phyloP scores from a whole-genome alignment of 37 sponge, comb jelly and placozoan genomes.

The Mnemiopsis leidyi region DNA sequence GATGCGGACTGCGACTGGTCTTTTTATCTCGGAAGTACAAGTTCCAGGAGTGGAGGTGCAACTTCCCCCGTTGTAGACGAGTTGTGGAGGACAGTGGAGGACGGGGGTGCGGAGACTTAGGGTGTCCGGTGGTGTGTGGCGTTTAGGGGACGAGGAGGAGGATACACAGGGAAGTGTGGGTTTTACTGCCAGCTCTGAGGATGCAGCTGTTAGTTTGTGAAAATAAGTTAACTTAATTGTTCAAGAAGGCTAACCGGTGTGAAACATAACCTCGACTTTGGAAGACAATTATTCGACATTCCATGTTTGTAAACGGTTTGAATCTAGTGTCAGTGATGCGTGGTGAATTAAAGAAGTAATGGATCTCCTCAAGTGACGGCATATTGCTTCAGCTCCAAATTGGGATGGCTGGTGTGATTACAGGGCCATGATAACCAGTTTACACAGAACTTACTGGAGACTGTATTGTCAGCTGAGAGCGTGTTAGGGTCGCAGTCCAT shows the following conservation, averaged over 20 bases:
- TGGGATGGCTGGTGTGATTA: too few relatives aligned
- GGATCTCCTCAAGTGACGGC: background rate
- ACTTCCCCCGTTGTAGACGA: background rate
- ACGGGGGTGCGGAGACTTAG: background rate
- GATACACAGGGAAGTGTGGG: background rate
- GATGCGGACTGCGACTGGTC: conserved; percentile 43
- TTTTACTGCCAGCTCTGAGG: background rate
- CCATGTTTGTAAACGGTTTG: background rate
- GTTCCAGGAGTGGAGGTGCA: background rate
- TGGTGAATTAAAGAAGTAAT: background rate
- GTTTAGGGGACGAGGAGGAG: background rate
- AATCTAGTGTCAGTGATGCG: background rate
- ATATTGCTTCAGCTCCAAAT: background rate
- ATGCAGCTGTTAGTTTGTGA: too few relatives aligned
- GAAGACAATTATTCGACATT: too few relatives aligned
- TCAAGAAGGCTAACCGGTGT: too few relatives aligned
- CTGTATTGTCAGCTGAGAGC: background rate
- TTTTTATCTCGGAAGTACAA: conserved; percentile 9
- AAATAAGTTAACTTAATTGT: too few relatives aligned
- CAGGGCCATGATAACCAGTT: too few relatives aligned
- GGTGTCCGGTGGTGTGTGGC: background rate
- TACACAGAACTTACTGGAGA: background rate
- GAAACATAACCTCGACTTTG: too few relatives aligned
- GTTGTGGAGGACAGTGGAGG: background rate
- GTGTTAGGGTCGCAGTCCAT: background rate